Evolutionary conservation across 2,888 invertebrate species (phyloP).

Genomic region (Cephalotes varians): DNA sequence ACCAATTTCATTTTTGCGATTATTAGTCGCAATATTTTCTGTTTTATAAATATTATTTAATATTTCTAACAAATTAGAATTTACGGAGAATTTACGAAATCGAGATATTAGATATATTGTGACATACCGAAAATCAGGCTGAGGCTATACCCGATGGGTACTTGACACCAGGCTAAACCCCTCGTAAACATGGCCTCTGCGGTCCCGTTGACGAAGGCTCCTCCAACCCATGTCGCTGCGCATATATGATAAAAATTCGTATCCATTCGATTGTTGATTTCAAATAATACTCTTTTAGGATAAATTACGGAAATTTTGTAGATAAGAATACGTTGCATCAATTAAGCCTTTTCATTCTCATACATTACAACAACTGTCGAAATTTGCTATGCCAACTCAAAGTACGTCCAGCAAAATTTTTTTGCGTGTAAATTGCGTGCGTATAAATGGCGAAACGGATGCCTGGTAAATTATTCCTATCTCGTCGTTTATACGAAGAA

Average conservation of each 20-base stretch:
- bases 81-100: neutral
- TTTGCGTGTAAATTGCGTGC: neutral
- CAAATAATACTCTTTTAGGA: neutral
- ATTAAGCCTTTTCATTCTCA: neutral
- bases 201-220: slow-evolving; percentile 91
- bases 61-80: neutral
- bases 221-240: slow-evolving; percentile 87
- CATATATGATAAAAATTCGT: neutral
- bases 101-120: neutral
- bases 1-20: neutral
- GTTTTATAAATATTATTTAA: neutral
- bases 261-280: neutral
- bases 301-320: neutral
- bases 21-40: neutral
- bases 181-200: slow-evolving; percentile 89
- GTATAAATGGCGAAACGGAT: slow-evolving; percentile 47
- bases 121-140: slow-evolving; percentile 89
- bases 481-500: neutral
- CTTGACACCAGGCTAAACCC: slow-evolving; percentile 90
- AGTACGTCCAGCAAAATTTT: neutral
- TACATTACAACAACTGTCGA: neutral
- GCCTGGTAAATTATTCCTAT: slow-evolving; percentile 19
- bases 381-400: neutral
- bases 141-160: slow-evolving; percentile 91
- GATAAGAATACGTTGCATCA: neutral